phyloP scores from a whole-genome alignment of 2,797 vertebrate genomes.

The Novumbra hubbsi region DNA sequence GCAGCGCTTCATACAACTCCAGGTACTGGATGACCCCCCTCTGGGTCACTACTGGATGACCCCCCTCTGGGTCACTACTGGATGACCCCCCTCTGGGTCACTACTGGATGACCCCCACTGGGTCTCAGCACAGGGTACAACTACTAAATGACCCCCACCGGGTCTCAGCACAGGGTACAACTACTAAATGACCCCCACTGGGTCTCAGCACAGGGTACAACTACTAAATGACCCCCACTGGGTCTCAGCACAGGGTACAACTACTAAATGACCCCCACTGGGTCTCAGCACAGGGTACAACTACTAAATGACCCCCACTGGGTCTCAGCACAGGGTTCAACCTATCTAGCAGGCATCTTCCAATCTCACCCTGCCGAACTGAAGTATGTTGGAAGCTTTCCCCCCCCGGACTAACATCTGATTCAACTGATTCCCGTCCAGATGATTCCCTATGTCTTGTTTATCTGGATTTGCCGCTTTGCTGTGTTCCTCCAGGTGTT shows the following conservation, averaged over 20 bases:
- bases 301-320: too few species aligned
- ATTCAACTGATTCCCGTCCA: neutral
- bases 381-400: neutral
- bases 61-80: too few species aligned
- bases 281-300: too few species aligned
- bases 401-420: neutral
- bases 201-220: too few species aligned
- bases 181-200: too few species aligned
- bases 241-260: too few species aligned
- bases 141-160: too few species aligned
- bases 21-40: conserved; percentile 62
- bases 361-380: neutral
- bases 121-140: too few species aligned
- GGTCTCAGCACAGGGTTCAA: neutral
- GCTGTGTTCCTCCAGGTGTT: neutral
- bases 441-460: neutral
- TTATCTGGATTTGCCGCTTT: neutral
- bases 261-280: too few species aligned
- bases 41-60: conserved; percentile 39
- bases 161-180: neutral
- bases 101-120: too few species aligned
- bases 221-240: too few species aligned
- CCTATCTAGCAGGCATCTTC: neutral
- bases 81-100: too few species aligned
- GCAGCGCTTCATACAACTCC: conserved; percentile 83